Evolutionary conservation across 2,797 vertebrate genomes (phyloP), one percentile per base, ranked within the genome.

Genomic region (Pterois miles): DNA sequence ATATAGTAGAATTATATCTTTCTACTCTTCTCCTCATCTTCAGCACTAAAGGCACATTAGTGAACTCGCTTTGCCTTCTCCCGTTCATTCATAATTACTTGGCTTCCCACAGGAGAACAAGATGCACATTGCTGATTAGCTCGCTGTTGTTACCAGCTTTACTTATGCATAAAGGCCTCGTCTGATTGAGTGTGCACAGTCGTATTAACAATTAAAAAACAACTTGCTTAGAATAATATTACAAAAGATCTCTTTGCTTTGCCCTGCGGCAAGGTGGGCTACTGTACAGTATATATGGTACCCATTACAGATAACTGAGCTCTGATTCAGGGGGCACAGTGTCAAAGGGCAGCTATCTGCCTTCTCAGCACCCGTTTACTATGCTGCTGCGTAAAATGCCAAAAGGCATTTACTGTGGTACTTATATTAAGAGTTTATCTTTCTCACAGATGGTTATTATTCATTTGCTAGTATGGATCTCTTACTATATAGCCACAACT

Each of bases 1-100:
- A 84, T 84, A 64, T 62, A 74, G 73, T 68, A 58, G 71, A 86
- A 80, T 81, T 58, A 80, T 81, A 78, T 86, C 64, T 85, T 82
- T 84, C 70, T 71, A 65, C 71, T 69, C 29, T 46, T 56, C 65
- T 73, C 66, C 78, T 84, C 76, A 27, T 89, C 78, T 65, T 78
- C 71, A 70, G 83, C 90, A 81, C 90, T 92, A 86, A 92, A 87
- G 85, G 78, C 88, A 91, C 87, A 92, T 95, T 91, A 90, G 83
- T 80, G 84, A 86, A 78, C 79, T 84, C 12, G 25, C 74, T 69
- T 80, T 77, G 78, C 78, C 71, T 71, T 81, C 78, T 88, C 60
- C 73, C 74, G 75, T 88, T 91, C 88, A 87, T 94, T 93, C 86
- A 89, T 92, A 94, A 93, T 95, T 93, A 93, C 91, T 87, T 6